phyloP scores from a whole-genome alignment of 2,797 vertebrate genomes.

The Rallus crepitans region DNA sequence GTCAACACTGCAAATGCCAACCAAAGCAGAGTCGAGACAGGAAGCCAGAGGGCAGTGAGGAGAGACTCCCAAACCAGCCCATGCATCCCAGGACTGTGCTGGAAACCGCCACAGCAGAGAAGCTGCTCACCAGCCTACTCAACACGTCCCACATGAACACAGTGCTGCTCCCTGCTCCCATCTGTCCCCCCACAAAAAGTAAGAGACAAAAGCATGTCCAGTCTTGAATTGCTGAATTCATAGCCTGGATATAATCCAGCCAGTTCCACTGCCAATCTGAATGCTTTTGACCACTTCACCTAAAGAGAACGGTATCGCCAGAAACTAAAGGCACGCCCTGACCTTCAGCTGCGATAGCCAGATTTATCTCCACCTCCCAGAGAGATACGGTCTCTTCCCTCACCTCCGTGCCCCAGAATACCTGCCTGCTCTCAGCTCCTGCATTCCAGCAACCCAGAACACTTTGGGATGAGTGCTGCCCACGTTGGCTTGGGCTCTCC shows the following conservation, averaged over 20 bases:
- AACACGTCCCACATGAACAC: neutral
- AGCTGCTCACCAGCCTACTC: neutral
- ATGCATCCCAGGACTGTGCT: neutral
- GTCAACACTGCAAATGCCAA: neutral
- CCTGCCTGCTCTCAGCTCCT: neutral
- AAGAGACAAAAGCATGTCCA: neutral
- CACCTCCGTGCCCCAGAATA: neutral
- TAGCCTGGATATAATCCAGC: neutral
- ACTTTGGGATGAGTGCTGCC: neutral
- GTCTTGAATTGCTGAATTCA: neutral
- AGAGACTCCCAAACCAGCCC: neutral
- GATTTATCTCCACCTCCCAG: neutral
- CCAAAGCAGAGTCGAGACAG: neutral
- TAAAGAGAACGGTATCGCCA: neutral
- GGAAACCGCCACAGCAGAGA: neutral
- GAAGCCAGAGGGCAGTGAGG: slow-evolving; percentile 8
- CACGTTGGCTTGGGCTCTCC: neutral
- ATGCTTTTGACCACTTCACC: neutral
- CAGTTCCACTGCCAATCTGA: neutral
- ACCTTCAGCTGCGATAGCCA: neutral
- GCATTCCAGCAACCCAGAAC: neutral
- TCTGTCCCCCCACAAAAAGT: neutral
- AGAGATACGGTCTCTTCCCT: neutral
- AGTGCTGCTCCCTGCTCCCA: neutral
- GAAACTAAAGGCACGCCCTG: neutral